Conservation (phyloP, 1,140 invertebrate genomes). For the Diprion similis region DNA sequence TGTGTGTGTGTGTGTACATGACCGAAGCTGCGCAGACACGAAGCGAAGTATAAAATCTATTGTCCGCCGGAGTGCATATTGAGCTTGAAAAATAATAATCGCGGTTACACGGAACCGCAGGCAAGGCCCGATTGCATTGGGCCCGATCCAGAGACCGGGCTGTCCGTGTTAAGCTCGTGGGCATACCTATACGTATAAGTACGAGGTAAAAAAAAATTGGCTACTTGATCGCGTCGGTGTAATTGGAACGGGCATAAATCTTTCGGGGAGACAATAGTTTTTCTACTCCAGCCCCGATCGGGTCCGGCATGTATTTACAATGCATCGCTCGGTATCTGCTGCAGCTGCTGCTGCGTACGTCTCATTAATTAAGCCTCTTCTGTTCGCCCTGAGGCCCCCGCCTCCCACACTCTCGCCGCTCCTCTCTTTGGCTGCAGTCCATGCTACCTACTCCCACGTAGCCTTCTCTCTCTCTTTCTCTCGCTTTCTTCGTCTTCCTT, state of each 20-base stretch:
- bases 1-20: too few relatives aligned
- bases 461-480: background rate
- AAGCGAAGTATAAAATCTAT: too few relatives aligned
- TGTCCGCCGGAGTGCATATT: too few relatives aligned
- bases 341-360: slow-evolving; percentile 57
- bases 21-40: too few relatives aligned
- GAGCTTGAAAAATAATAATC: too few relatives aligned
- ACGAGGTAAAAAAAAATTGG: background rate
- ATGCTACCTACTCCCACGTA: background rate
- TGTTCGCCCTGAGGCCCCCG: slow-evolving; percentile 15
- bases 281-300: slow-evolving; percentile 27
- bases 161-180: background rate
- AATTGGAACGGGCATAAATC: slow-evolving; percentile 53
- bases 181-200: background rate
- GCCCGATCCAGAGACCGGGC: too few relatives aligned
- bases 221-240: background rate
- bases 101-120: too few relatives aligned
- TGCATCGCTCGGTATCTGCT: slow-evolving; percentile 55
- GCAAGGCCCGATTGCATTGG: too few relatives aligned
- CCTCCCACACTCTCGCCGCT: background rate
- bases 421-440: slow-evolving; percentile 22
- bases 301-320: slow-evolving; percentile 45
- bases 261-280: slow-evolving; percentile 53
- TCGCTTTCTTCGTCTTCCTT: background rate
- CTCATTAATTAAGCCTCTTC: slow-evolving; percentile 58